Percentiles rank a stretch among this genome's conserved stretches.
Conservation (phyloP, 2,113 vertebrate genomes). For the Grammomys dolichurus region DNA sequence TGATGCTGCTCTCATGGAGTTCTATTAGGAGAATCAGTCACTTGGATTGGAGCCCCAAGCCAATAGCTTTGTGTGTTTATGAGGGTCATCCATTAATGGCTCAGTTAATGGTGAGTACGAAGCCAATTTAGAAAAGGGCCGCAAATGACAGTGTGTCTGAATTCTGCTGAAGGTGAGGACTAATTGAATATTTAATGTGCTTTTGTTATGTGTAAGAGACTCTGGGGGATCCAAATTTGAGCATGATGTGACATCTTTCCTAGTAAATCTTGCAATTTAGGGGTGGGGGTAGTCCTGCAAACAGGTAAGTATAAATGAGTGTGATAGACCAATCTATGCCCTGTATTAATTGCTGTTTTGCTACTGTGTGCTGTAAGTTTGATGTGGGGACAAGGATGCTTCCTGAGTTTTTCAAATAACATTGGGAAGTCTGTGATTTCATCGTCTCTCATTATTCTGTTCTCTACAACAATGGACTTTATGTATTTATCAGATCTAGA, state of each 20-base stretch:
- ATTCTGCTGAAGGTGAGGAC: conserved; percentile 2
- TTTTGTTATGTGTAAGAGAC: conserved; percentile 29
- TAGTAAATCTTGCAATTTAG: conserved; percentile 13
- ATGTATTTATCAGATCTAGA: background rate
- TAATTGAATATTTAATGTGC: conserved; percentile 40
- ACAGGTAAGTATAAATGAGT: background rate
- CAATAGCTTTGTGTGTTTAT: conserved; percentile 16
- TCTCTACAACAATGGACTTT: background rate
- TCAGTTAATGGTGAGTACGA: conserved; percentile 21
- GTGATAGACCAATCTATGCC: background rate
- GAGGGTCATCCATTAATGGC: background rate
- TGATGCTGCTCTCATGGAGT: background rate
- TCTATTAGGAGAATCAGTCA: conserved; percentile 25
- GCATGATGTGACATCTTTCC: background rate
- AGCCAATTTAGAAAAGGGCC: conserved; percentile 44
- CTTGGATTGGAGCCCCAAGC: background rate
- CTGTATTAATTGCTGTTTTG: background rate
- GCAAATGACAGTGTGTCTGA: conserved; percentile 14
- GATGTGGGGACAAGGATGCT: background rate
- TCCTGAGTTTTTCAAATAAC: background rate
- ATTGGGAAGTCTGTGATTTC: background rate
- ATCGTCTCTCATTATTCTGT: background rate
- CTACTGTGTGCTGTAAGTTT: background rate
- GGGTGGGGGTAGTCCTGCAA: background rate
- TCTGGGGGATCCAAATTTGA: background rate